Evolutionary conservation across 2,888 invertebrate genomes (phyloP).

Genomic region (Parapristionchus giblindavisi): DNA sequence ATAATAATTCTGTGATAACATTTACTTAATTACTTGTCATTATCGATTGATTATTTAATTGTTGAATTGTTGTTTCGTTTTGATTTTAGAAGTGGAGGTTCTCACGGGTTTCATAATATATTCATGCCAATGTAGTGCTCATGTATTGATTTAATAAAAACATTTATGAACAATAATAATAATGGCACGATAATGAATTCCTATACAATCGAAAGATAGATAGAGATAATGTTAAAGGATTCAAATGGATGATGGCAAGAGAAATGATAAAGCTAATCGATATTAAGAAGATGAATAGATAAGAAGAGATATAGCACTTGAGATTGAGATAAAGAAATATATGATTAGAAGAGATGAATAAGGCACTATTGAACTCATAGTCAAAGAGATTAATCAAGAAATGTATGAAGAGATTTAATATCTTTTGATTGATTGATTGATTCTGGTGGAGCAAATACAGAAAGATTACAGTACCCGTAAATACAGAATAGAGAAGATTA

Average conservation of each 20-base stretch:
- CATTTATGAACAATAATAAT: background rate
- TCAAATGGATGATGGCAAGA: too few species aligned
- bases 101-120: background rate
- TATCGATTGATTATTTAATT: background rate
- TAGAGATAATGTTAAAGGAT: background rate
- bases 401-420: too few species aligned
- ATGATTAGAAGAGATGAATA: too few species aligned
- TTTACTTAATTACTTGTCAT: background rate
- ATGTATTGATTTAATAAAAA: background rate
- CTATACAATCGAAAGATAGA: background rate
- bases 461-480: constrained; percentile 5
- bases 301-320: too few species aligned
- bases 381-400: constrained; percentile 32
- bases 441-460: constrained; percentile 14
- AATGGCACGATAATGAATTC: too few species aligned
- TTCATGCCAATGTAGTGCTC: background rate
- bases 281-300: too few species aligned
- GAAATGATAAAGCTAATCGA: too few species aligned
- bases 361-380: constrained; percentile 29
- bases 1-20: background rate
- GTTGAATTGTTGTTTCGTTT: background rate
- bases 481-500: constrained; percentile 8
- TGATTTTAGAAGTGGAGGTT: background rate
- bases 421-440: constrained; percentile 28
- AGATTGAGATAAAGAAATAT: too few species aligned